Evolutionary conservation across 1,140 invertebrate genomes (phyloP).

Genomic region (Aphelenchoides fujianensis): DNA sequence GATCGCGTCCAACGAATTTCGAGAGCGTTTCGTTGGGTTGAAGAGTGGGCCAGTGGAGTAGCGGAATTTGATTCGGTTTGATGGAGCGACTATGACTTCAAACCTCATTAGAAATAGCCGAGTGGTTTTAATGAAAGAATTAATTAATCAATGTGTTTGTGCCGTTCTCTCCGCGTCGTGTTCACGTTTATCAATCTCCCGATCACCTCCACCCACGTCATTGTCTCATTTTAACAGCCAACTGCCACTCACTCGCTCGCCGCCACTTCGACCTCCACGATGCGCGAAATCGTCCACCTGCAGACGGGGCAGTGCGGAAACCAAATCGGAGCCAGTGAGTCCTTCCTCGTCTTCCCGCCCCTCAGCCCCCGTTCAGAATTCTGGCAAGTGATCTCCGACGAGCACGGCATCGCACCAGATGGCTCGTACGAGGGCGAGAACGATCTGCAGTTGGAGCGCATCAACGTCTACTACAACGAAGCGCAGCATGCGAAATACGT

Average conservation of each 20-base stretch:
- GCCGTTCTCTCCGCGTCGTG: not conserved
- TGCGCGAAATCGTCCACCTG: constrained; percentile 80
- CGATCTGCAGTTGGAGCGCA: constrained; percentile 66
- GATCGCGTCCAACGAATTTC: too few species aligned
- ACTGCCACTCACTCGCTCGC: not conserved
- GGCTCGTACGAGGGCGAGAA: constrained; percentile 65
- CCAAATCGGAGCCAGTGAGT: constrained; percentile 79
- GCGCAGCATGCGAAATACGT: constrained; percentile 76
- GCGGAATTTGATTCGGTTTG: too few species aligned
- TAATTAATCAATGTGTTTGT: too few species aligned
- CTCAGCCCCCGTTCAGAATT: constrained; percentile 45
- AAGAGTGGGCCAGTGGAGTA: too few species aligned
- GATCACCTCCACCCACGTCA: too few species aligned
- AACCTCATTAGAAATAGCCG: too few species aligned
- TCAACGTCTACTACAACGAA: constrained; percentile 67
- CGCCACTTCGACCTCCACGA: not conserved
- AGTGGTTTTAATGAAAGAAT: too few species aligned
- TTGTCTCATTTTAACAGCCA: not conserved
- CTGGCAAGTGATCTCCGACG: constrained; percentile 63
- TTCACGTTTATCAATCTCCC: not conserved
- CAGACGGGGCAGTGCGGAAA: constrained; percentile 90
- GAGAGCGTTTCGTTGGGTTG: too few species aligned
- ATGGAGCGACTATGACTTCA: not conserved
- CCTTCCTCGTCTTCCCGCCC: not conserved
- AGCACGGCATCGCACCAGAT: constrained; percentile 67